These are phyloP conservation scores for Porites australiensis DNA, from an alignment of 64 coral and sea anemone genomes.

Conservation along the genomic window DNA sequence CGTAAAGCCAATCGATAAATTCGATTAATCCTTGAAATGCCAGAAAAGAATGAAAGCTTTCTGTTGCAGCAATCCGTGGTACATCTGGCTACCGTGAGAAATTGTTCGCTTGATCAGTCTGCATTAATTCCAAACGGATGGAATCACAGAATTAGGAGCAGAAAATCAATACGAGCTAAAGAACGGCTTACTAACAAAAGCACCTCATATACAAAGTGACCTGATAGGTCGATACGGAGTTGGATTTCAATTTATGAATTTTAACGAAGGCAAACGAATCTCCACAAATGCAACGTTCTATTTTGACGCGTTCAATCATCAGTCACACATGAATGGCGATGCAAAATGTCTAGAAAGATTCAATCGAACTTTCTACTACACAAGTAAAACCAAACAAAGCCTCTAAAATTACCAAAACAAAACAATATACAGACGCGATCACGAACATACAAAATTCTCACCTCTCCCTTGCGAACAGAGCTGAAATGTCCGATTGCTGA, in stretches of 20 bases:
- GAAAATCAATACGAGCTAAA: constrained; percentile 50
- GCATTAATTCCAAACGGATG: background rate
- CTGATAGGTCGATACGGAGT: constrained; percentile 41
- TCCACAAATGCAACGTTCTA: constrained; percentile 17
- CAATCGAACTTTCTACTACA: background rate
- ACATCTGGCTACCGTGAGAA: background rate
- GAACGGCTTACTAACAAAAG: constrained; percentile 58
- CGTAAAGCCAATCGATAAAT: background rate
- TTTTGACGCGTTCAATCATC: constrained; percentile 42
- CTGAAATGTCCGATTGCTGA: background rate
- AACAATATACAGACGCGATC: constrained; percentile 39
- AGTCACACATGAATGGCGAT: constrained; percentile 45
- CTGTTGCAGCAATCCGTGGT: constrained; percentile 5
- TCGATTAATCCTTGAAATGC: background rate
- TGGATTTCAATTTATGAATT: constrained; percentile 50
- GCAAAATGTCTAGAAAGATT: background rate
- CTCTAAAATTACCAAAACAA: constrained; percentile 24
- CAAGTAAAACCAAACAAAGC: background rate
- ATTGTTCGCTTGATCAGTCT: background rate
- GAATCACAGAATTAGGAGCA: constrained; percentile 17
- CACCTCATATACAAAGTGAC: background rate
- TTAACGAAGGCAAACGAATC: constrained; percentile 40
- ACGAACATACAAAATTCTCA: constrained; percentile 33
- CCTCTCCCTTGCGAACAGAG: constrained; percentile 12
- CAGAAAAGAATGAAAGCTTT: background rate